Evolutionary conservation across 1,140 invertebrate species (phyloP).

Genomic region (Prorops nasuta): DNA sequence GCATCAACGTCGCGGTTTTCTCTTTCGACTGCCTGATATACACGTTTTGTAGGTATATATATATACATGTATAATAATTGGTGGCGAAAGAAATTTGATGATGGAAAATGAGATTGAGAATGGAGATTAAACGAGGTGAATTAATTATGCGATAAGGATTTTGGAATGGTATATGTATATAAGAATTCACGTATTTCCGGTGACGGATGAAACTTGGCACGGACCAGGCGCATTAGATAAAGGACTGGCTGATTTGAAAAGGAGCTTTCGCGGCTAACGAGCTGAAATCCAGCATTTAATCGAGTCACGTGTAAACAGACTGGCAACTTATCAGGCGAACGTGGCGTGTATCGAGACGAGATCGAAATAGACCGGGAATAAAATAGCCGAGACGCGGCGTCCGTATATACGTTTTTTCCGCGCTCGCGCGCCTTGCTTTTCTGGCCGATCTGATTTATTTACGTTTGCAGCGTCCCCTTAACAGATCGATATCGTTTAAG

Average conservation of each 20-base stretch:
- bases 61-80: too few species aligned
- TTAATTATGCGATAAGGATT: too few species aligned
- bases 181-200: too few species aligned
- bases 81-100: too few species aligned
- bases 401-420: background rate
- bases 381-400: background rate
- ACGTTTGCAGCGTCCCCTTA: conserved; percentile 2
- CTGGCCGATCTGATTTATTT: conserved; percentile 18
- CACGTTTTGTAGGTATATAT: too few species aligned
- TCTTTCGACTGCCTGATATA: too few species aligned
- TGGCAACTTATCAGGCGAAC: background rate
- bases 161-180: too few species aligned
- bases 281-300: conserved; percentile 16
- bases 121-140: too few species aligned
- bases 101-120: too few species aligned
- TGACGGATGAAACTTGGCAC: background rate
- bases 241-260: too few species aligned
- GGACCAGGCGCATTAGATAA: background rate
- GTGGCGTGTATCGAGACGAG: background rate
- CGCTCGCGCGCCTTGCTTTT: background rate
- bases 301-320: conserved; percentile 15
- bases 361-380: conserved; percentile 10
- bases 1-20: too few species aligned
- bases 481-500: conserved; percentile 10
- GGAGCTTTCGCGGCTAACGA: too few species aligned